Evolutionary conservation across 2,888 invertebrate genomes (phyloP).

Genomic region (Steinernema scapterisci): DNA sequence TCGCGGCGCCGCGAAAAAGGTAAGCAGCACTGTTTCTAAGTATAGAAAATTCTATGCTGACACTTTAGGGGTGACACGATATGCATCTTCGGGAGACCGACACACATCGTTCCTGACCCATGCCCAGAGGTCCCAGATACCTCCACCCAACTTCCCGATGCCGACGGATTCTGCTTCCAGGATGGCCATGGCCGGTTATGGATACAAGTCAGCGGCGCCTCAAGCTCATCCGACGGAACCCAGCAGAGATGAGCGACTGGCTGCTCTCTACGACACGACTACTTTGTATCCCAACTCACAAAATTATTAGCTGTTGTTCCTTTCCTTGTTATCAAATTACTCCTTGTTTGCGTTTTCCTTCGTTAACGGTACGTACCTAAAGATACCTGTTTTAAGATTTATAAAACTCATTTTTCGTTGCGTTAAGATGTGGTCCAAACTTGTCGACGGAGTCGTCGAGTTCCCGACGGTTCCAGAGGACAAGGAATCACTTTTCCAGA

Average conservation of each 20-base stretch:
- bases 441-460: not conserved
- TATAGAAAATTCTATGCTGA: not conserved
- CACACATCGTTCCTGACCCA: slow-evolving; percentile 14
- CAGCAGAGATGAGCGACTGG: slow-evolving; percentile 1
- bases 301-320: not conserved
- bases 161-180: not conserved
- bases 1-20: not conserved
- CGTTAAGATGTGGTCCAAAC: slow-evolving; percentile 18
- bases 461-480: not conserved
- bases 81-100: not conserved
- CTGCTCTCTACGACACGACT: slow-evolving; percentile 11
- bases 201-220: not conserved
- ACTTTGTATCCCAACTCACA: not conserved
- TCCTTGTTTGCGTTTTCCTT: not conserved
- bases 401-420: not conserved
- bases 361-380: not conserved
- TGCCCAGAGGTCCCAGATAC: not conserved
- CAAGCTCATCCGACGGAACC: not conserved
- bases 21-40: not conserved
- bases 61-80: not conserved
- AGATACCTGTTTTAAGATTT: not conserved
- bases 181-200: not conserved
- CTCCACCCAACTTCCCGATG: not conserved
- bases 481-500: not conserved
- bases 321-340: not conserved